phyloP scores from a whole-genome alignment of 2,888 invertebrate species.

The Protodeltote pygarga region DNA sequence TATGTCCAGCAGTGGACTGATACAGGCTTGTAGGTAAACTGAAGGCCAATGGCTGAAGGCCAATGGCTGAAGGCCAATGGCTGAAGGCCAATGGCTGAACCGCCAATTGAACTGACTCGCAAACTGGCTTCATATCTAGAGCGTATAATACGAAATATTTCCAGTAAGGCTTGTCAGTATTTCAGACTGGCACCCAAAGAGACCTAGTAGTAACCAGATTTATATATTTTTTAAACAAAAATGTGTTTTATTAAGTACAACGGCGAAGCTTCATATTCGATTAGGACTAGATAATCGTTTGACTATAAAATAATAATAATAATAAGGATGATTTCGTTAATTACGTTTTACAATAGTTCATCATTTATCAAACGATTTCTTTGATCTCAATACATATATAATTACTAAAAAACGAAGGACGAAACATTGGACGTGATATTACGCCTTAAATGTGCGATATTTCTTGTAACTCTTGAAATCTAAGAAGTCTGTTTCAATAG shows the following conservation, averaged over 20 bases:
- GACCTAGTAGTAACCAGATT: slow-evolving; percentile 28
- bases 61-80: no score
- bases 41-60: no score
- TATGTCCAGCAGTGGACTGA: no score
- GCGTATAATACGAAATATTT: slow-evolving; percentile 33
- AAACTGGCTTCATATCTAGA: no score
- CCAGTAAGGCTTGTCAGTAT: slow-evolving; percentile 44
- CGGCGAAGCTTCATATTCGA: slow-evolving; percentile 1
- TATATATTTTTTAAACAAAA: no score
- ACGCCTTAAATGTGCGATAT: slow-evolving; percentile 20
- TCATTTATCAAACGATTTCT: not conserved
- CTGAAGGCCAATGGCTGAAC: no score
- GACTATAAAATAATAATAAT: no score
- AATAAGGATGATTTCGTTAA: no score
- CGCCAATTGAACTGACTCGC: no score
- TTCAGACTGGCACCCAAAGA: slow-evolving; percentile 38
- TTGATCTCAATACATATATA: slow-evolving; percentile 14
- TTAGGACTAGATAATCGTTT: no score
- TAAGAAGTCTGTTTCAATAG: no score
- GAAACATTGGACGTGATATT: slow-evolving; percentile 39
- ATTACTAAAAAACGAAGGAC: slow-evolving; percentile 37
- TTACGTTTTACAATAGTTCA: not conserved
- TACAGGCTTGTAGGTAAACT: no score
- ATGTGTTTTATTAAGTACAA: slow-evolving; percentile 8
- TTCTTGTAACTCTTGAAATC: slow-evolving; percentile 4